Base-by-base conservation (phyloP, 2,797 vertebrate species). In the Decapterus maruadsi region DNA sequence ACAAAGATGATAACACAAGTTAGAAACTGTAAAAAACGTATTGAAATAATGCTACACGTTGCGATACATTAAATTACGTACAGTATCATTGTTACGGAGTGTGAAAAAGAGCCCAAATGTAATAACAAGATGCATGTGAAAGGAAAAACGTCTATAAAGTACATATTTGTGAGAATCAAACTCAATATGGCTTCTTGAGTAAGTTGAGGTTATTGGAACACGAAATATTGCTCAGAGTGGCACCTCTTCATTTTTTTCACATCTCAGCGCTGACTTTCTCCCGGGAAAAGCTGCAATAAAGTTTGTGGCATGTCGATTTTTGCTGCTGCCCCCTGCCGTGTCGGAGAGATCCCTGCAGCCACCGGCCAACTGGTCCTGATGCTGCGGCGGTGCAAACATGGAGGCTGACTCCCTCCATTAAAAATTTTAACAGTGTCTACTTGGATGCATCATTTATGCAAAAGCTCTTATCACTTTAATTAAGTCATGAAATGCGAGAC, bases 371-470 rank as follows among this genome's bases (percentile, higher is more conserved):
- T 72, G 83, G 79, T 88, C 75, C 80, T 86, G 76, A 85, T 78
- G 82, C 77, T 77, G 86, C 66, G 26, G 86, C 66, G 26, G 26
- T 38, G 56, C 29, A 43, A 58, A 58, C 46, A 31, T 22, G 56
- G 54, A 48, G 51, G 31, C 31, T 54, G 26, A 26, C 26, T 26
- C 13, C 36, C 40, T 67, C 60, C 46, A 70, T 78, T 51, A 75
- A 75, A 58, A 59, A 26, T 26, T 81, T 60, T 65, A 60, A 65
- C 57, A 11, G 9, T 48, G 62, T 68, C 68, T 75, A 34, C 74
- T 59, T 68, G 4, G 69, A 74, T 79, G 75, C 77, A 80, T 82
- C 61, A 87, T 86, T 87, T 38, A 89, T 87, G 63, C 43, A 26
- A 26, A 26, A 26, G 42, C 68, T 82, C 58, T 46, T 66, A 34